phyloP scores from a whole-genome alignment of 2,113 vertebrate species.

The Lycaon pictus region DNA sequence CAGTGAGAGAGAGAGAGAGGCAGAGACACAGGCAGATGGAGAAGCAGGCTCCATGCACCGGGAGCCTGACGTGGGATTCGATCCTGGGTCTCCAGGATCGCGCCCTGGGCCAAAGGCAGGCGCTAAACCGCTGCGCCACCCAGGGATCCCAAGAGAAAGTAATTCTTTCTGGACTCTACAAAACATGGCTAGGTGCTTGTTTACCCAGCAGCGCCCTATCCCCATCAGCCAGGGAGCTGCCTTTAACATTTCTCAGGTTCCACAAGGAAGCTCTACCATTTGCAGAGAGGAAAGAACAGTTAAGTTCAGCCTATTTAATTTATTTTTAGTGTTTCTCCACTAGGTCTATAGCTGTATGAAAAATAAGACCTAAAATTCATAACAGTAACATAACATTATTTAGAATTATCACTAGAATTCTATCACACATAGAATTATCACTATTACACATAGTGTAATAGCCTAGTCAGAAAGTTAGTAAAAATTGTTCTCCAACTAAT shows the following conservation, averaged over 20 bases:
- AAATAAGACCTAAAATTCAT: conserved; percentile 33
- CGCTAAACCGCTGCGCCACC: too few relatives aligned
- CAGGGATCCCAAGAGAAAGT: not conserved
- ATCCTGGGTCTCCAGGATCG: too few relatives aligned
- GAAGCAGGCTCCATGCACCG: too few relatives aligned
- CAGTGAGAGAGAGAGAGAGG: too few relatives aligned
- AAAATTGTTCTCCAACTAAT: not conserved
- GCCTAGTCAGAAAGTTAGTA: not conserved
- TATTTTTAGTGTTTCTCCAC: not conserved
- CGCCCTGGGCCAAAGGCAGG: too few relatives aligned
- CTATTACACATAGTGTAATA: not conserved
- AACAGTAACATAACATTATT: not conserved
- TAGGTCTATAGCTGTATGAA: not conserved
- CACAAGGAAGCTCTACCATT: not conserved
- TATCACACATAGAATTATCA: not conserved
- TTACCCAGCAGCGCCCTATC: not conserved
- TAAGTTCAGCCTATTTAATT: not conserved
- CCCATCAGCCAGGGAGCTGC: not conserved
- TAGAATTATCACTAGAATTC: not conserved
- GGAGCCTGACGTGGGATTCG: too few relatives aligned
- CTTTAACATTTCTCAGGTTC: not conserved
- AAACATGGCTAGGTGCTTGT: not conserved
- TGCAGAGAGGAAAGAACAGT: conserved; percentile 17
- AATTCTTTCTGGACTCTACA: not conserved
- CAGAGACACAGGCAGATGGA: too few relatives aligned